These are phyloP conservation scores for Seriola aureovittata DNA, from an alignment of 2,113 vertebrate species.

Conservation along the genomic window DNA sequence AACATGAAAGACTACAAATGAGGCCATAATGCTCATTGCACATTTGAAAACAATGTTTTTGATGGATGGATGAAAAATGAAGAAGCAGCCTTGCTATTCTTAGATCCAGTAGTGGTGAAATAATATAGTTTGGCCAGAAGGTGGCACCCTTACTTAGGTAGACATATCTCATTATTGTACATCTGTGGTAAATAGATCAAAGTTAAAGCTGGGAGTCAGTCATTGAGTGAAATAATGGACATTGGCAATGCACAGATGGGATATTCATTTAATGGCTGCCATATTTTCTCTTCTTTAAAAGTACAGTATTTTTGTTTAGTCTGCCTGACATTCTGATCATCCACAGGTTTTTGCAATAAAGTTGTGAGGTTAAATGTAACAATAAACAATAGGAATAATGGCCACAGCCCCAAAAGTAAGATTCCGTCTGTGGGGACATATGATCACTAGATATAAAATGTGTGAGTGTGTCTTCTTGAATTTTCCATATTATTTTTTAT, in stretches of 20 bases:
- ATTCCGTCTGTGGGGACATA: background rate
- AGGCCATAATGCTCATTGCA: background rate
- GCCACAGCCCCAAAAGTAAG: background rate
- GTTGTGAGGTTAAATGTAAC: background rate
- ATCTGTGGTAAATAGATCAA: background rate
- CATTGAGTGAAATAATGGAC: background rate
- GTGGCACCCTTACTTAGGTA: background rate
- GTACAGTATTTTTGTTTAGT: background rate
- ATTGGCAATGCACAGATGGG: background rate
- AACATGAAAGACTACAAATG: background rate
- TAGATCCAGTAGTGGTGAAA: background rate
- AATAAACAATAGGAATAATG: background rate
- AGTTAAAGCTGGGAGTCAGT: background rate
- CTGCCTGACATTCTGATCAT: background rate
- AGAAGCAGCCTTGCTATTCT: background rate
- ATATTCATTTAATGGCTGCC: background rate
- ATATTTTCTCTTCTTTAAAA: background rate
- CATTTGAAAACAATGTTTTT: background rate
- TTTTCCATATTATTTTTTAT: background rate
- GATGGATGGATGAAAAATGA: background rate
- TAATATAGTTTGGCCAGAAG: background rate
- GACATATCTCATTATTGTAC: background rate
- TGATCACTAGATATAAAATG: background rate
- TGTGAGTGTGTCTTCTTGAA: no score
- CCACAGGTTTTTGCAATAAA: background rate